Evolutionary conservation across 2,113 vertebrate genomes (phyloP), one percentile per base, ranked within the genome.

Genomic region (Carettochelys insculpta): DNA sequence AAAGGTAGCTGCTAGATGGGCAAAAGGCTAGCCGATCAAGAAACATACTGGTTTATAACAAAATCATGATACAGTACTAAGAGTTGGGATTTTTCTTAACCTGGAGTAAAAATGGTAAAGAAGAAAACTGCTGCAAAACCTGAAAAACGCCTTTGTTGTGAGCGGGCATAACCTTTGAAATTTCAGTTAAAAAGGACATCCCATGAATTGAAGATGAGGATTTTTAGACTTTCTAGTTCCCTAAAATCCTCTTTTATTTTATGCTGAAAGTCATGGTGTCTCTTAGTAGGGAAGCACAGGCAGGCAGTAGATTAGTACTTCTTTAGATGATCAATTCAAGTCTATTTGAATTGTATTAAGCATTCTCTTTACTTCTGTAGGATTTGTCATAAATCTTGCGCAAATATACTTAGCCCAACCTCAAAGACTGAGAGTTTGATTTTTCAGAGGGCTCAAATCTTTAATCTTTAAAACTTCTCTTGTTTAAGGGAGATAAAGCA

Each of bases 401-500:
- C 91, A 95, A 96, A 97, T 97, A 96, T 90, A 97, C 94, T 93
- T 94, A 96, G 86, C 25, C 0, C 81, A 80, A 86, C 90, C 95
- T 96, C 94, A 97, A 95, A 96, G 94, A 87, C 94, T 90, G 47
- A 94, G 93, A 94, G 94, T 97, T 96, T 97, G 95, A 96, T 96
- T 95, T 96, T 93, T 95, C 95, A 94, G 95, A 96, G 85, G 90
- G 79, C 93, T 96, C 95, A 96, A 95, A 96, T 73, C 96, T 95
- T 93, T 97, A 96, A 97, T 94, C 93, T 89, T 95, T 96, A 94
- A 96, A 93, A 94, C 89, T 83, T 79, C 78, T 95, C 92, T 94
- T 96, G 90, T 86, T 96, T 92, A 96, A 96, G 88, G 91, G 91
- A 97, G 94, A 97, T 96, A 96, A 97, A 96, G 95, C 92, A 95